phyloP scores from a whole-genome alignment of 2,888 invertebrate genomes.

The Callimorpha dominula region DNA sequence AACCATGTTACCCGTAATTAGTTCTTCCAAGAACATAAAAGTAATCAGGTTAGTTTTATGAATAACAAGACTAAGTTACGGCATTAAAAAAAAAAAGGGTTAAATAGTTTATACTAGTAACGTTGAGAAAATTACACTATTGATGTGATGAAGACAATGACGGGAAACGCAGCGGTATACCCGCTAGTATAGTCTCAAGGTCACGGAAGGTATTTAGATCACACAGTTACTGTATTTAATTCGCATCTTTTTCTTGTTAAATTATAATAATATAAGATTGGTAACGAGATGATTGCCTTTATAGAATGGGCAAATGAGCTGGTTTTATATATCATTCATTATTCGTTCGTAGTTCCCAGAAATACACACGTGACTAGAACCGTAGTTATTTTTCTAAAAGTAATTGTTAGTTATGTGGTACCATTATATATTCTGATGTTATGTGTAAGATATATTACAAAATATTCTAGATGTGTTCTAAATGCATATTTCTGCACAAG shows the following conservation, averaged over 20 bases:
- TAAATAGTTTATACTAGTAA: conserved; percentile 26
- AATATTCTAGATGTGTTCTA: no score
- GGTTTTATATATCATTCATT: not conserved
- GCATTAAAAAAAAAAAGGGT: conserved; percentile 9
- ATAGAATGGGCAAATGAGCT: not conserved
- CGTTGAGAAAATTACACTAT: conserved; percentile 31
- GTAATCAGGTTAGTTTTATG: not conserved
- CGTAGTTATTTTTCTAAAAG: no score
- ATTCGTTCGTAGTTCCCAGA: not conserved
- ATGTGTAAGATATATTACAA: no score
- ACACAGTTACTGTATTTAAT: conserved; percentile 18
- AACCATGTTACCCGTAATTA: not conserved
- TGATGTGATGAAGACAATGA: conserved; percentile 36
- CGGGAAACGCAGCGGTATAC: conserved; percentile 34
- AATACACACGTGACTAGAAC: no score
- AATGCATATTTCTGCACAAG: no score
- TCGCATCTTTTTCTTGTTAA: not conserved
- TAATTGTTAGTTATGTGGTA: no score
- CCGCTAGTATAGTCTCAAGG: conserved; percentile 43
- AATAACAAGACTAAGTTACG: not conserved
- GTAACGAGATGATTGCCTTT: not conserved
- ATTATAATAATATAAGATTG: not conserved
- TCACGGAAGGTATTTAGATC: conserved; percentile 25
- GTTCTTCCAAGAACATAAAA: not conserved
- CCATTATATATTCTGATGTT: no score